These are phyloP conservation scores for Drosophila acutilabella DNA, from an alignment of 2,888 invertebrate species.

Conservation along the genomic window DNA sequence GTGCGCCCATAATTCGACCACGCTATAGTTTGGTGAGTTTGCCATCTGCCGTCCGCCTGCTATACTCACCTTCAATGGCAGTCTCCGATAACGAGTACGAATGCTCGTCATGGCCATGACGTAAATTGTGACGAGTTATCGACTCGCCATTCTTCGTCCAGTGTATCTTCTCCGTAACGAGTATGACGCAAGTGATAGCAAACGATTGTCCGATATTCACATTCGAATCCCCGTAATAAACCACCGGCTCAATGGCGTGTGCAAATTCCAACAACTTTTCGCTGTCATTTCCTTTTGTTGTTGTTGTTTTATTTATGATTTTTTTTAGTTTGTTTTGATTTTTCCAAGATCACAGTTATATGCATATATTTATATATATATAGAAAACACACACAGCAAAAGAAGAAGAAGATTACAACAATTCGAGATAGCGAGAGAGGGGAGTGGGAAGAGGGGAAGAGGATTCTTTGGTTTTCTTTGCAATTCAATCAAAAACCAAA, in stretches of 20 bases:
- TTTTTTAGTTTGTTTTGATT: neutral
- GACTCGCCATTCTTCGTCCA: constrained; percentile 84
- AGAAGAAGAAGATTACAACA: constrained; percentile 30
- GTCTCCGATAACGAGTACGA: constrained; percentile 82
- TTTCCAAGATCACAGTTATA: constrained; percentile 47
- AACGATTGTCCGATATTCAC: constrained; percentile 84
- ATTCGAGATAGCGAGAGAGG: constrained; percentile 20
- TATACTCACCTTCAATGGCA: constrained; percentile 84
- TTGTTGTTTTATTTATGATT: neutral
- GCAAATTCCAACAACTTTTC: constrained; percentile 78
- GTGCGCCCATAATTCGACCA: neutral
- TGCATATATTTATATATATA: constrained; percentile 19
- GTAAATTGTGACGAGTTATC: constrained; percentile 84
- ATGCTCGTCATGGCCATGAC: constrained; percentile 84
- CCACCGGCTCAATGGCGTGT: constrained; percentile 65
- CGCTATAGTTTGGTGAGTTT: neutral
- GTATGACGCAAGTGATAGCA: constrained; percentile 84
- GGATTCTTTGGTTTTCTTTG: neutral
- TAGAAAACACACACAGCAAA: constrained; percentile 40
- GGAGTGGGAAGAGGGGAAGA: neutral
- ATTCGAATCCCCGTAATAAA: constrained; percentile 84
- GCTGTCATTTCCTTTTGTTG: constrained; percentile 53
- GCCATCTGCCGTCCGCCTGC: neutral
- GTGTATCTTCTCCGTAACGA: constrained; percentile 83
- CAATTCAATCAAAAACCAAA: constrained; percentile 33